Percentiles rank a stretch among this genome's conserved stretches.
Conservation (phyloP, 2,797 vertebrate genomes). For the Pangasius larnaudii region DNA sequence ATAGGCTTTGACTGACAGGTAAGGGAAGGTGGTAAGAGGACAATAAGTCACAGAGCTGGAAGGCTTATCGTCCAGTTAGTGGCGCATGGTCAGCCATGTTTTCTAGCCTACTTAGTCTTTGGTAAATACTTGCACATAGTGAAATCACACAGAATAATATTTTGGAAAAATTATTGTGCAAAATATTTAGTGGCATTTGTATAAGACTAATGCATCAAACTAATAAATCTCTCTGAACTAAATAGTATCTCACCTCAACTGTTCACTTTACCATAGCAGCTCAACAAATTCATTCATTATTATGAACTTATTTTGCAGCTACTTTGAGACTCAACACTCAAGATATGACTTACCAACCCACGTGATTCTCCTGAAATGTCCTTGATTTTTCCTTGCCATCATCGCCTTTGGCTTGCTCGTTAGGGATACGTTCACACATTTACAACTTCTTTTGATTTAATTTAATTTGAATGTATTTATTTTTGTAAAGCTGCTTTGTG, state of each 20-base stretch:
- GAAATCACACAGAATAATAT: not conserved
- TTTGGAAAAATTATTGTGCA: not conserved
- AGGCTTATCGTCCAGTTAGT: slow-evolving; percentile 16
- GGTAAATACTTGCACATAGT: not conserved
- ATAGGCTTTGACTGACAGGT: slow-evolving; percentile 77
- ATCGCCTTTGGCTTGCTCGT: too few relatives aligned
- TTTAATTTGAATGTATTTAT: too few relatives aligned
- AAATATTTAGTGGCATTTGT: not conserved
- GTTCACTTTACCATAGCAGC: not conserved
- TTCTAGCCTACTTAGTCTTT: slow-evolving; percentile 24
- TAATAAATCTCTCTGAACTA: not conserved
- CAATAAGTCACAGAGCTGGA: slow-evolving; percentile 58
- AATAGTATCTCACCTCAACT: not conserved
- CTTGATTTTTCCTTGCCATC: not conserved
- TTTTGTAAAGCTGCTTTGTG: too few relatives aligned
- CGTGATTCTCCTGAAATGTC: not conserved
- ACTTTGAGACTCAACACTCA: not conserved
- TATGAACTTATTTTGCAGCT: not conserved
- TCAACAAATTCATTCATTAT: not conserved
- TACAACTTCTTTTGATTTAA: too few relatives aligned
- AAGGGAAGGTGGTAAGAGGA: slow-evolving; percentile 70
- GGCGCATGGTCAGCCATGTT: slow-evolving; percentile 47
- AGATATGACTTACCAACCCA: not conserved
- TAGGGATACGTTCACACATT: too few relatives aligned
- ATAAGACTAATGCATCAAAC: not conserved